A percentile compares a stretch with the other conserved stretches of the same genome.
Conservation (phyloP, 2,113 vertebrate genomes). For the Calonectris borealis region DNA sequence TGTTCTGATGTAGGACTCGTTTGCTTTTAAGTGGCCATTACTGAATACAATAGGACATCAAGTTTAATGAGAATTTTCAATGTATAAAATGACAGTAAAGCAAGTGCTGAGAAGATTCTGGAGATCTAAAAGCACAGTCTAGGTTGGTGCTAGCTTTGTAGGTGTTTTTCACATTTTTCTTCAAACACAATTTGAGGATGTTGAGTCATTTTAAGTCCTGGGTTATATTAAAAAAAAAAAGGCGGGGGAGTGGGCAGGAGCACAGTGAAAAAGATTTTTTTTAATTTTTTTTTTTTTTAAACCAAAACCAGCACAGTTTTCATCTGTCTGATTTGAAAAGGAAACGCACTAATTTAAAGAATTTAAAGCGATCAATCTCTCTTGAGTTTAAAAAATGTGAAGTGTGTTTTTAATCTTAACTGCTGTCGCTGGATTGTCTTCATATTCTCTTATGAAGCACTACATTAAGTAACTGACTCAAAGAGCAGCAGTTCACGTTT, state of each 20-base stretch:
- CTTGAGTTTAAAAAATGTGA: neutral
- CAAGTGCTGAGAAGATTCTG: neutral
- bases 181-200: constrained; percentile 55
- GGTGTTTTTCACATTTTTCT: constrained; percentile 16
- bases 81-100: neutral
- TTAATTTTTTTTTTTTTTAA: neutral
- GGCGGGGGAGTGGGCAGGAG: neutral
- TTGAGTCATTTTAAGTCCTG: constrained; percentile 48
- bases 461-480: neutral
- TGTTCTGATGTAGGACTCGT: neutral
- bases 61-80: neutral
- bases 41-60: neutral
- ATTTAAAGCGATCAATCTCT: neutral
- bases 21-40: constrained; percentile 22
- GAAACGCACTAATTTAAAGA: neutral
- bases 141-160: neutral
- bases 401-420: neutral
- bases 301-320: neutral
- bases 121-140: neutral
- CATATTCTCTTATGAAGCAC: neutral
- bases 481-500: neutral
- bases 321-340: neutral
- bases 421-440: neutral
- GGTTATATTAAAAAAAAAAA: neutral
- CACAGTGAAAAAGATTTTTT: neutral